Base-by-base conservation (phyloP, 2,888 invertebrate species). In the Platerodrilus igneus region DNA sequence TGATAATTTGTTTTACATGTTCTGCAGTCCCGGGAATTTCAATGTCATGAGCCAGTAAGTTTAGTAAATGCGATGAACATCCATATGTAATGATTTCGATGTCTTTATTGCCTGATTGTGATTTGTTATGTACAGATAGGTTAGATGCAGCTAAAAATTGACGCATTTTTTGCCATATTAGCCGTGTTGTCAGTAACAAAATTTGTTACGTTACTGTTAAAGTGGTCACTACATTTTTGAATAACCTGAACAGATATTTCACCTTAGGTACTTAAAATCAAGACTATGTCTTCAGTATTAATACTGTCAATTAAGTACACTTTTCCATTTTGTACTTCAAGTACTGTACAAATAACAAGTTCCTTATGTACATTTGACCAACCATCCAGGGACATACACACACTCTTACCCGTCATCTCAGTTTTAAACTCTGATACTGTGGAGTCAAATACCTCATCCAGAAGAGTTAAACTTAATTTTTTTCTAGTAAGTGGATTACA, bases 361-460 rank as follows among this genome's bases (percentile, higher is more conserved):
- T 50, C 50, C 28, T 47, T 45, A 27, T 46, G 48, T 7, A 51
- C 34, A 30, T 48, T 45, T 19, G 47, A 43, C 46, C 48, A 51
- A 15, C 45, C 47, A 43, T 50, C 50, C 18, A 49, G 10, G 15
- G 38, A 27, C 30, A 48, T 14, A 26, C 33, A 30, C 13, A 48
- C n/a, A n/a, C n/a, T n/a, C n/a, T n/a, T n/a, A n/a, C n/a, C n/a
- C n/a, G n/a, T n/a, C n/a, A n/a, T n/a, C n/a, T n/a, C n/a, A n/a
- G n/a, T n/a, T n/a, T n/a, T n/a, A n/a, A n/a, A n/a, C n/a, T n/a
- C n/a, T n/a, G n/a, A n/a, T n/a, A n/a, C n/a, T n/a, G n/a, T n/a
- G n/a, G n/a, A n/a, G n/a, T n/a, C n/a, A n/a, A n/a, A n/a, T n/a
- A n/a, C n/a, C n/a, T n/a, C n/a, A n/a, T n/a, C n/a, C n/a, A n/a